These are phyloP conservation scores for Allobates femoralis DNA, from an alignment of 2,797 vertebrate genomes.

Conservation along the genomic window DNA sequence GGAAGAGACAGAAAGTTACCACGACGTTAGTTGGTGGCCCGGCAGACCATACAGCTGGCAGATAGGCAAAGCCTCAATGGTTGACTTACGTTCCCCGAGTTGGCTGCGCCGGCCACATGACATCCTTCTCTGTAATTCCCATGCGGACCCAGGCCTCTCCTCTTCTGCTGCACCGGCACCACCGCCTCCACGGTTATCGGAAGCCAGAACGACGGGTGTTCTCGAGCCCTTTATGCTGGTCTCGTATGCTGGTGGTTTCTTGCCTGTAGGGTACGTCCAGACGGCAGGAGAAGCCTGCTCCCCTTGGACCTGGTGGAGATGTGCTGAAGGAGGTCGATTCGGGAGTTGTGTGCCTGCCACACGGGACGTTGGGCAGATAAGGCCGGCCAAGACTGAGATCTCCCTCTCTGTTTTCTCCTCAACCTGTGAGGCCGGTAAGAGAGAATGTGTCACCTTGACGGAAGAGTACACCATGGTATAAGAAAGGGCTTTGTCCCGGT, in stretches of 20 bases:
- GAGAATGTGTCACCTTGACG: slow-evolving; percentile 72
- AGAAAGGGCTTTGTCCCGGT: slow-evolving; percentile 80
- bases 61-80: background rate
- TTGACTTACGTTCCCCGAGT: slow-evolving; percentile 37
- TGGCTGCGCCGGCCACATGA: slow-evolving; percentile 48
- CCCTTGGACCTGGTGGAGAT: slow-evolving; percentile 63
- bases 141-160: slow-evolving; percentile 3
- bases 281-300: slow-evolving; percentile 74
- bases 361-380: slow-evolving; percentile 58
- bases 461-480: slow-evolving; percentile 75
- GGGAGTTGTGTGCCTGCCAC: slow-evolving; percentile 64
- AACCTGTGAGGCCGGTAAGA: slow-evolving; percentile 68
- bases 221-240: slow-evolving; percentile 51
- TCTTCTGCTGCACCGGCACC: background rate
- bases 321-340: slow-evolving; percentile 66
- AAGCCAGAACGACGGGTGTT: background rate
- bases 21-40: no score
- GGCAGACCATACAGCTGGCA: background rate
- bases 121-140: slow-evolving; percentile 30
- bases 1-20: background rate
- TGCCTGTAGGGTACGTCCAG: slow-evolving; percentile 89
- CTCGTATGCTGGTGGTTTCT: slow-evolving; percentile 88
- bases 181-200: background rate
- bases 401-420: slow-evolving; percentile 77
- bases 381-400: slow-evolving; percentile 75